Conservation (phyloP, 2,888 invertebrate genomes). For the Kuschelorhynchus macadamiae region DNA sequence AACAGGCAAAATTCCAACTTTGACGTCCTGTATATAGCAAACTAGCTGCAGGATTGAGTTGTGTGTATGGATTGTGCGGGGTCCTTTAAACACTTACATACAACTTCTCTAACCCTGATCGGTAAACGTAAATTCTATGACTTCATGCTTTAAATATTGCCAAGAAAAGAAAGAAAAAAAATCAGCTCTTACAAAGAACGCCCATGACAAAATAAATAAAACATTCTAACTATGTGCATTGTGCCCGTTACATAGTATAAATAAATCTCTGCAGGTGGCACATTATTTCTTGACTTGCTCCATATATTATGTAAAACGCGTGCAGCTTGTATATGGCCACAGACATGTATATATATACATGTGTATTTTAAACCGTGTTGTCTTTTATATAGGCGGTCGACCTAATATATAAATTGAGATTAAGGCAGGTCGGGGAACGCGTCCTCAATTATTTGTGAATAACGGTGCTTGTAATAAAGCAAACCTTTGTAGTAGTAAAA, state of each 20-base stretch:
- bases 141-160: no score
- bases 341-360: conserved; percentile 7
- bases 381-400: conserved; percentile 30
- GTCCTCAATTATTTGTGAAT: conserved; percentile 54
- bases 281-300: conserved; percentile 29
- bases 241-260: conserved; percentile 22
- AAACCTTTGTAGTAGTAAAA: conserved; percentile 28
- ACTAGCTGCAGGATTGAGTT: no score
- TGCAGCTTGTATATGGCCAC: conserved; percentile 15
- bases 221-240: conserved; percentile 4
- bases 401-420: conserved; percentile 52
- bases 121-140: no score
- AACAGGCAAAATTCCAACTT: no score
- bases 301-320: conserved; percentile 31
- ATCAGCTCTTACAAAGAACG: no score
- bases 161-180: no score
- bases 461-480: conserved; percentile 46
- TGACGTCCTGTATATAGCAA: no score
- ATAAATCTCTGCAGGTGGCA: conserved; percentile 38
- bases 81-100: no score
- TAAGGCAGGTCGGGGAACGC: conserved; percentile 55
- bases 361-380: conserved; percentile 17
- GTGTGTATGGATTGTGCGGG: no score
- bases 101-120: no score
- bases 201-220: no score